Conservation (phyloP, 2,113 vertebrate species). For the Equus przewalskii region DNA sequence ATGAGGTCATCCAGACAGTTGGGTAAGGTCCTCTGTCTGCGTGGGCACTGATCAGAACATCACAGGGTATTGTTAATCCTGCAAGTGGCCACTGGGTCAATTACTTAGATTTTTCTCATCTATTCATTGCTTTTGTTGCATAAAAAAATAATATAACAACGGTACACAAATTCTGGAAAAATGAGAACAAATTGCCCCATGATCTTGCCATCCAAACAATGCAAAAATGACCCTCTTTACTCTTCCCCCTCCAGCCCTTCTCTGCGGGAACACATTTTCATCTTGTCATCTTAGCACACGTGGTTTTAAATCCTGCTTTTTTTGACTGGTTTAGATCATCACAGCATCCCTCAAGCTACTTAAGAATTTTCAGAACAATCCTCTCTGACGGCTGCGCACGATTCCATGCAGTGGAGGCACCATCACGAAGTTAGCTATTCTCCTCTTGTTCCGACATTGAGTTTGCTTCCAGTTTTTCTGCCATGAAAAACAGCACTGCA, state of each 20-base stretch:
- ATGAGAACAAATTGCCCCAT: neutral
- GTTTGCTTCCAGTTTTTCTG: neutral
- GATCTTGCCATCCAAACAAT: neutral
- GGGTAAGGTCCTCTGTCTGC: neutral
- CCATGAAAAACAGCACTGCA: neutral
- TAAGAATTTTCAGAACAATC: neutral
- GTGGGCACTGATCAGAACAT: neutral
- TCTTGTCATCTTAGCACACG: neutral
- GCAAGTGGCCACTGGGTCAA: neutral
- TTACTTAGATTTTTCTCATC: conserved; percentile 16
- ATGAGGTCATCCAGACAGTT: neutral
- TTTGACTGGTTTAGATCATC: neutral
- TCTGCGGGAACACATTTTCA: neutral
- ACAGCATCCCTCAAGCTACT: neutral
- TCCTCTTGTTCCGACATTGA: neutral
- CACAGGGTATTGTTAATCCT: conserved; percentile 8
- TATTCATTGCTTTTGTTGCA: conserved; percentile 18
- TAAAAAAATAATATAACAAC: neutral
- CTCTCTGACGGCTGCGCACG: neutral
- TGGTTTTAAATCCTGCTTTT: neutral
- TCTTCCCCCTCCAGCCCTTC: neutral
- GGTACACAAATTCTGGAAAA: neutral
- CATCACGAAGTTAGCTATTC: neutral
- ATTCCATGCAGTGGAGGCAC: neutral
- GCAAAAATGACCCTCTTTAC: neutral